These are phyloP conservation scores for Oreochromis spilurus DNA, from an alignment of 2,113 vertebrate species.

Conservation along the genomic window DNA sequence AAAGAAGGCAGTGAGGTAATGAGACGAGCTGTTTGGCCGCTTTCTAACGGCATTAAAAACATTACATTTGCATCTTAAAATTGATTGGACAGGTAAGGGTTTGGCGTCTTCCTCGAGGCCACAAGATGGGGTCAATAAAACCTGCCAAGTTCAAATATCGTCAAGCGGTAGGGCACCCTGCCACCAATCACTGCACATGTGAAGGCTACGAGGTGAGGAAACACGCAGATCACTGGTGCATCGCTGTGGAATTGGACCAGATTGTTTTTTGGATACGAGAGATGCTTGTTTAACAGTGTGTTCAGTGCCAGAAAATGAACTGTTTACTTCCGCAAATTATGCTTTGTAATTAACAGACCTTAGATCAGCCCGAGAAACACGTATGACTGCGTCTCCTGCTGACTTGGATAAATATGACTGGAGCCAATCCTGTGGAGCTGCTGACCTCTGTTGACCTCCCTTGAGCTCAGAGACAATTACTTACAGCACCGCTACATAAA, in stretches of 20 bases:
- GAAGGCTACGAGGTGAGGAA: background rate
- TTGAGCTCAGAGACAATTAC: constrained; percentile 19
- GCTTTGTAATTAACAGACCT: constrained; percentile 18
- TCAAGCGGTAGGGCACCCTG: background rate
- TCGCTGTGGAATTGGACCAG: background rate
- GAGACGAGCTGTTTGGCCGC: constrained; percentile 24
- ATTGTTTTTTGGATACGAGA: background rate
- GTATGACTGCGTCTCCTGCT: constrained; percentile 25
- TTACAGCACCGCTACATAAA: background rate
- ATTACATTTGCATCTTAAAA: background rate
- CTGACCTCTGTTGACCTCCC: constrained; percentile 10
- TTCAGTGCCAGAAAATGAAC: background rate
- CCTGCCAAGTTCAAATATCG: background rate
- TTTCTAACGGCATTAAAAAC: background rate
- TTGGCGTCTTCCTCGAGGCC: background rate
- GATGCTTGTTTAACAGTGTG: background rate
- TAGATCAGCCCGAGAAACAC: background rate
- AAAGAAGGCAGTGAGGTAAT: constrained; percentile 14
- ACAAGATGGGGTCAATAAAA: background rate
- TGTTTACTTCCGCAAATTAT: constrained; percentile 11
- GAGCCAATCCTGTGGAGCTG: constrained; percentile 15
- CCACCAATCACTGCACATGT: background rate
- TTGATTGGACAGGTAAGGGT: background rate
- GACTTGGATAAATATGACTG: constrained; percentile 15
- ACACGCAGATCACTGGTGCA: background rate